Base-by-base conservation (phyloP, 2,113 vertebrate genomes). In the Pterocles orientalis region DNA sequence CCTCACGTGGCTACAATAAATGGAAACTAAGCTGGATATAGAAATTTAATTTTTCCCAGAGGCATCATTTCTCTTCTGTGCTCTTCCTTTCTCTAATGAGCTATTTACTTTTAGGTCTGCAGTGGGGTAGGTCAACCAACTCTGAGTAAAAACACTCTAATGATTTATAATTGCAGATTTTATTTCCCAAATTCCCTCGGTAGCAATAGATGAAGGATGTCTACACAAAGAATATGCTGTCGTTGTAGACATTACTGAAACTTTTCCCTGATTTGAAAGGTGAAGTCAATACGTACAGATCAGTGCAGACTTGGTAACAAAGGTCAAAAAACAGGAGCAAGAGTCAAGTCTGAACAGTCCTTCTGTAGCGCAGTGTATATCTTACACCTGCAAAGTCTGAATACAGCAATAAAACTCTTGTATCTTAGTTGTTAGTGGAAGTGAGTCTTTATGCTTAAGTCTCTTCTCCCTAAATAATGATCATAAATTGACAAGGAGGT, bases 21-120 rank as follows among this genome's bases (percentile, higher is more conserved):
- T 94, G 61, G 90, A 96, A 97, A 94, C 66, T 50, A 57, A 85
- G 66, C 92, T 93, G 89, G 71, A 90, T 94, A 94, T 89, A 94
- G 95, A 97, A 92, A 85, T 82, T 56, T 91, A 73, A 87, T 94
- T 90, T 95, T 88, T 97, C 95, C 95, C 92, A 86, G 83, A 90
- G 82, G 95, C n/a, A 92, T 64, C 0, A 26, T 51, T 92, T 85
- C 36, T 88, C 20, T 92, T 93, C 75, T 94, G 14, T 81, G 29
- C 20, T 89, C 47, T 97, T 97, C 90, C 81, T 95, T 76, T 26
- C 24, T 80, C 53, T 94, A 95, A 96, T 71, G 79, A 93, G 36
- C 47, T 92, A 53, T 79, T 96, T 96, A 79, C 82, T 88, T 91
- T 82, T 39, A 78, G 12, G 86, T 66, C 1, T 5, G 65, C 61